Evolutionary conservation across 1,140 invertebrate genomes (phyloP).

Genomic region (Dinoponera quadriceps): DNA sequence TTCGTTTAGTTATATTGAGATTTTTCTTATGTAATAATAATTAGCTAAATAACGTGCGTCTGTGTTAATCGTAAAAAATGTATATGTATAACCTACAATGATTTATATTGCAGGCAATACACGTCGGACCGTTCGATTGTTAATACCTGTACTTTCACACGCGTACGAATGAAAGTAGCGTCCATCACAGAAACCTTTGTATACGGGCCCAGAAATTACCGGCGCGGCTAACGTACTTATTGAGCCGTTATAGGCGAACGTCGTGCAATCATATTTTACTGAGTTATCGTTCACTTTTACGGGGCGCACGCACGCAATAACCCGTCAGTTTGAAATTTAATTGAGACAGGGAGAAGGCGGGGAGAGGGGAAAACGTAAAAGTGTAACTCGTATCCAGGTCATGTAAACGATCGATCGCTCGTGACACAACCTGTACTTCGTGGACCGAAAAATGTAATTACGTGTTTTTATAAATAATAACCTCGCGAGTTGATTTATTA

Average conservation of each 20-base stretch:
- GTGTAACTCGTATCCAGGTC: conserved; percentile 3
- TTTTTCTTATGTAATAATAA: no score
- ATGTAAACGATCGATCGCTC: conserved; percentile 1
- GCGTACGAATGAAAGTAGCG: background rate
- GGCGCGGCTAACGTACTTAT: conserved; percentile 14
- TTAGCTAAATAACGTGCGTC: no score
- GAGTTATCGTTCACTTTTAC: conserved; percentile 43
- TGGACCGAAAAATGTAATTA: conserved; percentile 27
- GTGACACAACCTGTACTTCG: background rate
- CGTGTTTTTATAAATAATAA: conserved; percentile 46
- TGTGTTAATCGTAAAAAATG: no score
- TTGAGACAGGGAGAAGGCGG: conserved; percentile 18
- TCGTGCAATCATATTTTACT: background rate
- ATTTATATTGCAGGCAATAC: background rate
- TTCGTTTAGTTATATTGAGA: no score
- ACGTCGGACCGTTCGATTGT: background rate
- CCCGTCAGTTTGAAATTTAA: conserved; percentile 28
- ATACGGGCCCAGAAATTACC: background rate
- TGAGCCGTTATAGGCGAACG: conserved; percentile 7
- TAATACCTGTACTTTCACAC: background rate
- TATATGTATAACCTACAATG: no score
- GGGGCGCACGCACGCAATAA: conserved; percentile 6
- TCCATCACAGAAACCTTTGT: background rate
- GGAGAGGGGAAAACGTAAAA: background rate
- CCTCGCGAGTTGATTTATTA: conserved; percentile 37